Evolutionary conservation across 2,113 vertebrate species (phyloP).

Genomic region (Redunca redunca): DNA sequence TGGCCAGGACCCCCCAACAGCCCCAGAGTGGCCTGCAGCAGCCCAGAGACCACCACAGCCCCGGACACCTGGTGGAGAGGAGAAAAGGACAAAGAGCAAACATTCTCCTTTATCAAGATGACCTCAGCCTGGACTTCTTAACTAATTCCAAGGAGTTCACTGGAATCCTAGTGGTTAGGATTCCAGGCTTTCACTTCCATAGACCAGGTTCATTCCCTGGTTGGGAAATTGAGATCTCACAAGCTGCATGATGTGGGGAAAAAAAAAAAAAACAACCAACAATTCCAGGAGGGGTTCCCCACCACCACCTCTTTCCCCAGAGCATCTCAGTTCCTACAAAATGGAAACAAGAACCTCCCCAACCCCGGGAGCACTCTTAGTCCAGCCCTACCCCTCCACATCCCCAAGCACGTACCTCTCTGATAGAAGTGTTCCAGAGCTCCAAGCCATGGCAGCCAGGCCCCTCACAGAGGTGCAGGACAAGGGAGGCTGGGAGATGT

Average conservation of each 20-base stretch:
- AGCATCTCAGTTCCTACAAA: not conserved
- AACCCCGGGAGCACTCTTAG: not conserved
- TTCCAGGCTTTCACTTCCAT: not conserved
- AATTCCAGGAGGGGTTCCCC: not conserved
- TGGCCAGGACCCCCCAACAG: constrained; percentile 77
- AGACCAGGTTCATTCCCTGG: not conserved
- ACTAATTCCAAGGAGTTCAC: not conserved
- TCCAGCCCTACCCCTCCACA: not conserved
- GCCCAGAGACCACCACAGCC: constrained; percentile 82
- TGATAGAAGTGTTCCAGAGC: constrained; percentile 50
- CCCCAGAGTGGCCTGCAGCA: constrained; percentile 82
- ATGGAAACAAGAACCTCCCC: not conserved
- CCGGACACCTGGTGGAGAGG: constrained; percentile 81
- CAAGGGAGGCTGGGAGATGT: constrained; percentile 42
- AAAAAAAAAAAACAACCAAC: not conserved
- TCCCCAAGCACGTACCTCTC: constrained; percentile 56
- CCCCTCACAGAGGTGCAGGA: not conserved
- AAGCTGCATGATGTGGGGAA: not conserved
- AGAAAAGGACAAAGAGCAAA: not conserved
- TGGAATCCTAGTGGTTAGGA: not conserved
- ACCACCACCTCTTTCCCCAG: not conserved
- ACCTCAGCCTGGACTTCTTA: not conserved
- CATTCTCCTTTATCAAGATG: not conserved
- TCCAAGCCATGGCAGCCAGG: constrained; percentile 35
- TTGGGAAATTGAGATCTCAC: not conserved